phyloP scores from a whole-genome alignment of 2,113 vertebrate genomes.

The Zeus faber region DNA sequence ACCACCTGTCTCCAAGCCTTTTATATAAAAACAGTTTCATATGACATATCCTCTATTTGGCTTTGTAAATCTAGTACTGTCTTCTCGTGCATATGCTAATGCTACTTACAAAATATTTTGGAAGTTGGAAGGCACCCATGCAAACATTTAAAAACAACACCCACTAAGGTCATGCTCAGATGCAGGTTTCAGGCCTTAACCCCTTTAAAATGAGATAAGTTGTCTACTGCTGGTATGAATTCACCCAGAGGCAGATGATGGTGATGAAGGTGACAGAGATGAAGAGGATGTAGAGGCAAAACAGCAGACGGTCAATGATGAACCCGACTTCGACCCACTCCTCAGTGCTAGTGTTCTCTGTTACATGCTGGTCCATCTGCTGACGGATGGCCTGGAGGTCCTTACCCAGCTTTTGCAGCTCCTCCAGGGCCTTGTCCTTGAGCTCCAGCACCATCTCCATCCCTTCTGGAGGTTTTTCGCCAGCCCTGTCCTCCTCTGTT shows the following conservation, averaged over 20 bases:
- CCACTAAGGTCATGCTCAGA: no score
- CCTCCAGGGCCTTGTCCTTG: constrained; percentile 35
- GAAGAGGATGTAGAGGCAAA: constrained; percentile 69
- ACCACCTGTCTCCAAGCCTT: no score
- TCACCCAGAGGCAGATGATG: constrained; percentile 65
- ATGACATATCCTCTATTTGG: no score
- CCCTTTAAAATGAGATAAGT: background rate
- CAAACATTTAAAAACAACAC: no score
- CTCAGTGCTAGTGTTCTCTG: constrained; percentile 25
- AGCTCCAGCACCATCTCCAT: background rate
- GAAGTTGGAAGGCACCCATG: no score
- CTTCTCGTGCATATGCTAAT: no score
- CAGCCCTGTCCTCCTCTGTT: background rate
- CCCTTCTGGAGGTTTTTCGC: background rate
- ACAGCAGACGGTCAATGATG: constrained; percentile 73
- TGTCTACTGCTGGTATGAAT: constrained; percentile 21
- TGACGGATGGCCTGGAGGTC: constrained; percentile 55
- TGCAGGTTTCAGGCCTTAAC: no score
- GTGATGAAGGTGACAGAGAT: constrained; percentile 67
- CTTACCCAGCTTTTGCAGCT: constrained; percentile 52
- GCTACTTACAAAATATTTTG: no score
- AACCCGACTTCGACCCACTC: constrained; percentile 73
- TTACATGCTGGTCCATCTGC: constrained; percentile 52
- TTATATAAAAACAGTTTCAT: no score
- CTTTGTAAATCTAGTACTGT: no score